Conservation (phyloP, 1,140 invertebrate genomes). For the Metaphire vulgaris region DNA sequence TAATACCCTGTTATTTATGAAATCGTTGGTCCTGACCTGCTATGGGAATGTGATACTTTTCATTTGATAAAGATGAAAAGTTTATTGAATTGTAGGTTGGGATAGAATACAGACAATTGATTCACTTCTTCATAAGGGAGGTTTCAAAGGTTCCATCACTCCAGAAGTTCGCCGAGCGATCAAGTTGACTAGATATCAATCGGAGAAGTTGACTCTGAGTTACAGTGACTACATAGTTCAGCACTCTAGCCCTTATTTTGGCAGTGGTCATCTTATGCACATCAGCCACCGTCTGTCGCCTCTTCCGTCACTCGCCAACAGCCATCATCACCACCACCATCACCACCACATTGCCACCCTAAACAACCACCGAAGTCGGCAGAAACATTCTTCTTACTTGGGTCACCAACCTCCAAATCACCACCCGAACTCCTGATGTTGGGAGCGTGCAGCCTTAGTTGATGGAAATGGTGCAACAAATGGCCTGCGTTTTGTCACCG, state of each 20-base stretch:
- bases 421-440: background rate
- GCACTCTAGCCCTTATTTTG: background rate
- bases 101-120: constrained; percentile 85
- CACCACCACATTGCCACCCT: background rate
- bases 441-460: background rate
- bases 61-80: no score
- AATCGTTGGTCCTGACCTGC: no score
- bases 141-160: constrained; percentile 85
- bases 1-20: no score
- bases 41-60: no score
- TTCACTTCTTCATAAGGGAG: constrained; percentile 90
- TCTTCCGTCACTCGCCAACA: background rate
- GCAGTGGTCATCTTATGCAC: background rate
- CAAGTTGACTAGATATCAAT: constrained; percentile 77
- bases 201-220: constrained; percentile 73
- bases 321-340: background rate
- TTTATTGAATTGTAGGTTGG: constrained; percentile 44
- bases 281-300: background rate
- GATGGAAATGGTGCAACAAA: background rate
- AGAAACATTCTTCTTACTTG: background rate
- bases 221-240: constrained; percentile 66
- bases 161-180: constrained; percentile 76
- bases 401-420: background rate
- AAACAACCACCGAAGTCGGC: background rate
- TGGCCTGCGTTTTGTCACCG: background rate